These are phyloP conservation scores for Coelopa pilipes DNA, from an alignment of 2,888 invertebrate species.

Conservation along the genomic window DNA sequence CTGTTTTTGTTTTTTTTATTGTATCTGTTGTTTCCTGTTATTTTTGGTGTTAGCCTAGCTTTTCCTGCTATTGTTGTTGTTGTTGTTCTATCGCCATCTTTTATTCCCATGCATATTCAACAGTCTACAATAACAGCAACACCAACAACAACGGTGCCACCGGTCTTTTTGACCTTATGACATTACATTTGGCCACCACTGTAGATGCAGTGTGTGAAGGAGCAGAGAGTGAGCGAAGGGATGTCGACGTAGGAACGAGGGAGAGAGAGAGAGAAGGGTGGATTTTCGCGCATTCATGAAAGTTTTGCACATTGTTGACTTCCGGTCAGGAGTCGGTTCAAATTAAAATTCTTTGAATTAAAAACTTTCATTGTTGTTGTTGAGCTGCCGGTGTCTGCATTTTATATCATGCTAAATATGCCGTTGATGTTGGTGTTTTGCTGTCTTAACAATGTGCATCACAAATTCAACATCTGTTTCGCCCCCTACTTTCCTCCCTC, in stretches of 20 bases:
- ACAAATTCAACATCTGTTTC: too few species aligned
- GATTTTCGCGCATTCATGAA: not conserved
- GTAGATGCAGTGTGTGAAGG: too few species aligned
- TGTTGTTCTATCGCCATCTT: conserved; percentile 5
- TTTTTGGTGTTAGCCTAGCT: not conserved
- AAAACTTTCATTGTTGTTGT: conserved; percentile 1
- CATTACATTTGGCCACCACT: not conserved
- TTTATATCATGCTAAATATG: not conserved
- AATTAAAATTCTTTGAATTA: conserved; percentile 32
- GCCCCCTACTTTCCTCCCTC: too few species aligned
- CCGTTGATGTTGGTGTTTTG: not conserved
- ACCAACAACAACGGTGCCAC: too few species aligned
- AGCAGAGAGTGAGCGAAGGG: too few species aligned
- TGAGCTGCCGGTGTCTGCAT: conserved; percentile 5
- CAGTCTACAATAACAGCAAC: not conserved
- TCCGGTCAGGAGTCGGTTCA: conserved; percentile 18
- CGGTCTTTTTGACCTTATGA: not conserved
- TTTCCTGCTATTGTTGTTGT: not conserved
- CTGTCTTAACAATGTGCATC: not conserved
- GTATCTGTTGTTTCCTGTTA: not conserved
- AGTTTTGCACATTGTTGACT: conserved; percentile 29
- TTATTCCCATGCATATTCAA: conserved; percentile 12
- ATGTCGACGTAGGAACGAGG: not conserved
- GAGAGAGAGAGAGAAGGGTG: too few species aligned
- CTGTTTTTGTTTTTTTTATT: too few species aligned